A percentile compares a stretch with the other conserved stretches of the same genome.
Conservation (phyloP, 2,797 vertebrate genomes). For the Cynodonichthys magdalenae region DNA sequence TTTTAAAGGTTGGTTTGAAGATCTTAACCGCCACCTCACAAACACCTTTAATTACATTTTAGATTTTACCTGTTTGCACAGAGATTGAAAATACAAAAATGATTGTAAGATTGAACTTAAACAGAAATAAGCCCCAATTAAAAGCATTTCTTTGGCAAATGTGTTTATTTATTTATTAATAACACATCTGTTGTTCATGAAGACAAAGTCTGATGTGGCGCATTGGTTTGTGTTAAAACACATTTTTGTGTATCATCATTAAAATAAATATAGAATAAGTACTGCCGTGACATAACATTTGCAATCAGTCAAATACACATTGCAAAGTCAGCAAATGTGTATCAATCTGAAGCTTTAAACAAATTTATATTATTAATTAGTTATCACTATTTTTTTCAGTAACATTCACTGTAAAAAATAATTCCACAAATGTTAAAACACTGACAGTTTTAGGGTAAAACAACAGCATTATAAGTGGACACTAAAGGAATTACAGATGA, state of each 20-base stretch:
- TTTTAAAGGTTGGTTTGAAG: slow-evolving; percentile 7
- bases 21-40: neutral
- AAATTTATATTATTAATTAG: neutral
- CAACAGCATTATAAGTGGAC: no score
- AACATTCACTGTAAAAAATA: neutral
- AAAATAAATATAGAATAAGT: neutral
- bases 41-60: neutral
- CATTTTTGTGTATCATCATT: neutral
- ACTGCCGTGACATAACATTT: neutral
- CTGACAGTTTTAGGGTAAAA: no score
- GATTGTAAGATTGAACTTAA: neutral
- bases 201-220: neutral
- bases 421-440: no score
- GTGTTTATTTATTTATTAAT: no score
- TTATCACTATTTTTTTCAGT: neutral
- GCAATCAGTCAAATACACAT: neutral
- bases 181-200: neutral
- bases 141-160: neutral
- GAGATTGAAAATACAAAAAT: no score
- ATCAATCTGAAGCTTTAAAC: neutral
- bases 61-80: neutral
- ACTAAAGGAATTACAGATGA: no score
- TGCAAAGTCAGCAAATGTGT: neutral
- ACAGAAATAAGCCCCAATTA: neutral
- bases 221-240: slow-evolving; percentile 14